Conservation (phyloP, 2,888 invertebrate genomes). For the Keiferia lycopersicella region DNA sequence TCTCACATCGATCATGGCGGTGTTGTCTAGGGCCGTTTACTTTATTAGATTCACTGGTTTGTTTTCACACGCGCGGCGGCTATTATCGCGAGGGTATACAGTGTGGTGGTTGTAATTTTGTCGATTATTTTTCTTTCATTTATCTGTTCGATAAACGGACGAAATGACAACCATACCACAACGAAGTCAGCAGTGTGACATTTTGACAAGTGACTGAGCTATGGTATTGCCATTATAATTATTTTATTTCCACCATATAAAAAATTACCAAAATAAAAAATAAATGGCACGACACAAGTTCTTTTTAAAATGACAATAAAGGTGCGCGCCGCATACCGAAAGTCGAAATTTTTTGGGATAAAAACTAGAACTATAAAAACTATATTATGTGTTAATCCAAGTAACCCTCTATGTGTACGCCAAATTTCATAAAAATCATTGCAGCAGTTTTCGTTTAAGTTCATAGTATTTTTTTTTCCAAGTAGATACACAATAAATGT, state of each 20-base stretch:
- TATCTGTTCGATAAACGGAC: slow-evolving; percentile 73
- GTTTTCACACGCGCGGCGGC: slow-evolving; percentile 49
- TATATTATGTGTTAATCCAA: too few species aligned
- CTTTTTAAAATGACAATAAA: too few species aligned
- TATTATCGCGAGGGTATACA: slow-evolving; percentile 47
- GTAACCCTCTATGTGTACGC: too few species aligned
- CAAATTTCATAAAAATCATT: too few species aligned
- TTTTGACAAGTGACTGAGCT: slow-evolving; percentile 61
- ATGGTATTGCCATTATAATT: slow-evolving; percentile 35
- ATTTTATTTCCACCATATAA: slow-evolving; percentile 35
- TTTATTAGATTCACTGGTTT: slow-evolving; percentile 45
- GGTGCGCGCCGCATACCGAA: too few species aligned
- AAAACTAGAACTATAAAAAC: too few species aligned
- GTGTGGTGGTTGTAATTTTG: slow-evolving; percentile 63
- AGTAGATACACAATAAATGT: too few species aligned
- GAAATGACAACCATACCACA: slow-evolving; percentile 74
- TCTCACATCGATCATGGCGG: slow-evolving; percentile 80
- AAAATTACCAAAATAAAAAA: background rate
- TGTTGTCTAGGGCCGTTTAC: slow-evolving; percentile 56
- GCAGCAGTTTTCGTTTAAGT: too few species aligned
- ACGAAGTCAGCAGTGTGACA: slow-evolving; percentile 79
- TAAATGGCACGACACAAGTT: too few species aligned
- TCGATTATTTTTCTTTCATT: slow-evolving; percentile 77
- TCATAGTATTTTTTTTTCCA: too few species aligned
- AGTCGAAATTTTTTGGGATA: too few species aligned